phyloP scores from a whole-genome alignment of 2,113 vertebrate species.

The Crocuta crocuta region DNA sequence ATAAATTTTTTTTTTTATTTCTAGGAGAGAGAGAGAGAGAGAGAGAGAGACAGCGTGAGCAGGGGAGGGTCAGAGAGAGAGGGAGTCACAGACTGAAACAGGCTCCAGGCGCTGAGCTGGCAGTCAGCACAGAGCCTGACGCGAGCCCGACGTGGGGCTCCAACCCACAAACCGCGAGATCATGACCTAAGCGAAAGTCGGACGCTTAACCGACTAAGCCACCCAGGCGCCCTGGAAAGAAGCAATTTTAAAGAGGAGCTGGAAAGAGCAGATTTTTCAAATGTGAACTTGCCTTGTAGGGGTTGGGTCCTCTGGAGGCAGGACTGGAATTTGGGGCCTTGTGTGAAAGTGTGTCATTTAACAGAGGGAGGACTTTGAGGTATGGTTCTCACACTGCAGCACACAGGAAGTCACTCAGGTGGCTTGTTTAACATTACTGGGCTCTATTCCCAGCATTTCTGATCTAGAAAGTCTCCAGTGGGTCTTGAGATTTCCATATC shows the following conservation, averaged over 20 bases:
- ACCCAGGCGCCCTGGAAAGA: no score
- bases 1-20: no score
- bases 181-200: no score
- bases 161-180: no score
- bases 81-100: no score
- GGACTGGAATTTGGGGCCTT: neutral
- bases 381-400: neutral
- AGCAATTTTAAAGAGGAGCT: neutral
- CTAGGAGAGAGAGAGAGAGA: no score
- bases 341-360: neutral
- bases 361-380: neutral
- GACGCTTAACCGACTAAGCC: no score
- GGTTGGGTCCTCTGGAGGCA: neutral
- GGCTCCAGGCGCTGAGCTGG: no score
- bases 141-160: no score
- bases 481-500: neutral
- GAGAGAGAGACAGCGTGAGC: no score
- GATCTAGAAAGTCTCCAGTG: neutral
- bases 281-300: neutral
- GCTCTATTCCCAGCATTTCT: neutral
- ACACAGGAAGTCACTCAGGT: rapidly evolving
- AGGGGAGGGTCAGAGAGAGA: no score
- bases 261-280: neutral
- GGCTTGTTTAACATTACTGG: neutral
- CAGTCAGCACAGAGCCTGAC: no score